Conservation (phyloP, 1,140 invertebrate species). For the Drosophila oshimai region DNA sequence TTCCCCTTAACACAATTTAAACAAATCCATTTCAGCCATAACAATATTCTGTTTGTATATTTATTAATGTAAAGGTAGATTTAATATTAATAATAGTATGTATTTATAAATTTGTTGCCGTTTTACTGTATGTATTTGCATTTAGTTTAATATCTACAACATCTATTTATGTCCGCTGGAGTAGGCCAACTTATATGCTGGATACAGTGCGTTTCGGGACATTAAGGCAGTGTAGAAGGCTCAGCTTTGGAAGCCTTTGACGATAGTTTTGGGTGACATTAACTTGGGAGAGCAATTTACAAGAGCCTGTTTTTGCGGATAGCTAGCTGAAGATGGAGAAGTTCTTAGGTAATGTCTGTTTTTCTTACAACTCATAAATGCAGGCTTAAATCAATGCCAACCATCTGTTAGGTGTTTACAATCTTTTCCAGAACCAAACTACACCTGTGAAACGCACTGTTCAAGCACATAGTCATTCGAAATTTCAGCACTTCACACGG, state of each 20-base stretch:
- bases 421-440: background rate
- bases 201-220: conserved; percentile 5
- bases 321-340: background rate
- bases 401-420: background rate
- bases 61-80: conserved; percentile 37
- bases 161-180: conserved; percentile 7
- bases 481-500: background rate
- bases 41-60: conserved; percentile 43
- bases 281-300: background rate
- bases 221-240: background rate
- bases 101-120: conserved; percentile 44
- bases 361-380: background rate
- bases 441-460: conserved; percentile 8
- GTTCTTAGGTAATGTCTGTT: background rate
- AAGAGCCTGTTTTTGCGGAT: background rate
- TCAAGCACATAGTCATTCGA: background rate
- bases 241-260: background rate
- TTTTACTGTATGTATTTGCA: conserved; percentile 53
- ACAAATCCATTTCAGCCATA: conserved; percentile 1
- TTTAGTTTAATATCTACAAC: conserved; percentile 64
- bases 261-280: background rate
- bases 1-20: too few relatives aligned
- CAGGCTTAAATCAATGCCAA: conserved; percentile 6
- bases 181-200: background rate
- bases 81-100: conserved; percentile 36